These are phyloP conservation scores for Drosophila prosaltans DNA, from an alignment of 1,140 invertebrate genomes.

Conservation along the genomic window DNA sequence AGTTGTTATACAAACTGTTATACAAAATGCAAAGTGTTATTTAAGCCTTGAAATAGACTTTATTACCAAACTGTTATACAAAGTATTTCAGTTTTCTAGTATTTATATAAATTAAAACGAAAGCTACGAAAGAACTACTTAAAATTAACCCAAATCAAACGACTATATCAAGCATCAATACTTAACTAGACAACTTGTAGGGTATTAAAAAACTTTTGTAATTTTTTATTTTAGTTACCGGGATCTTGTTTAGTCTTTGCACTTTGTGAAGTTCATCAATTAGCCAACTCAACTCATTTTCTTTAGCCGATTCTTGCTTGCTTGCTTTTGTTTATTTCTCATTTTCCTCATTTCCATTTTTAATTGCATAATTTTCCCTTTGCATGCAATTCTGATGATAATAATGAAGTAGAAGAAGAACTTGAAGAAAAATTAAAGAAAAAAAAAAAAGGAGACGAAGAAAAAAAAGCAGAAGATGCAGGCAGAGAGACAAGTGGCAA, in stretches of 20 bases:
- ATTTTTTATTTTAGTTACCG: background rate
- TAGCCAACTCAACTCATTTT: slow-evolving; percentile 46
- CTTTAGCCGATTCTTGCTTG: slow-evolving; percentile 12
- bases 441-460: background rate
- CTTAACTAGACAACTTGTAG: background rate
- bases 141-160: too few relatives aligned
- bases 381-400: slow-evolving; percentile 71
- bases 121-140: too few relatives aligned
- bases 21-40: too few relatives aligned
- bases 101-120: too few relatives aligned
- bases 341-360: slow-evolving; percentile 73
- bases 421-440: too few relatives aligned
- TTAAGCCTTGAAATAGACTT: too few relatives aligned
- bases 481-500: slow-evolving; percentile 55
- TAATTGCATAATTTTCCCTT: slow-evolving; percentile 76
- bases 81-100: too few relatives aligned
- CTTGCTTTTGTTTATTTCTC: slow-evolving; percentile 28
- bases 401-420: slow-evolving; percentile 11
- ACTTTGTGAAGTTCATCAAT: slow-evolving; percentile 37
- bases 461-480: background rate
- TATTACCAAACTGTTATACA: too few relatives aligned
- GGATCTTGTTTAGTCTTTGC: background rate
- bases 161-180: too few relatives aligned
- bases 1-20: background rate
- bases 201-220: background rate